A percentile compares a stretch with the other conserved stretches of the same genome.
Conservation (phyloP, 2,113 vertebrate genomes). For the Pollachius pollachius region DNA sequence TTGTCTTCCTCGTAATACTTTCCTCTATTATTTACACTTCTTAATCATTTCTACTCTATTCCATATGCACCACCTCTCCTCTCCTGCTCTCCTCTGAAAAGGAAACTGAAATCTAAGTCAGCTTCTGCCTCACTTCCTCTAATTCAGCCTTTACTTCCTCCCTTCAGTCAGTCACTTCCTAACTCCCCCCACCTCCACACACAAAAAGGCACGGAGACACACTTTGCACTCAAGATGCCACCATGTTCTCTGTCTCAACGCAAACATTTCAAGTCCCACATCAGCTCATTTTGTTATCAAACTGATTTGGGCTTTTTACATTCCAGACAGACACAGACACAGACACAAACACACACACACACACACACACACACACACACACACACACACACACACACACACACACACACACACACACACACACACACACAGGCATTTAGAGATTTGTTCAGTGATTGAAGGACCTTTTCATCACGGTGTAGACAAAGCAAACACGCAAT, state of each 20-base stretch:
- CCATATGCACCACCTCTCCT: neutral
- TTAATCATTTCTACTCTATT: too few relatives aligned
- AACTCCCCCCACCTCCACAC: slow-evolving; percentile 26
- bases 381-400: slow-evolving; percentile 22
- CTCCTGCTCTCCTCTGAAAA: slow-evolving; percentile 16
- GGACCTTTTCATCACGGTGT: slow-evolving; percentile 24
- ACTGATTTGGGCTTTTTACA: slow-evolving; percentile 26
- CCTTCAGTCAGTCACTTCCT: slow-evolving; percentile 61
- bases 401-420: neutral
- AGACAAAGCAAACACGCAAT: slow-evolving; percentile 56
- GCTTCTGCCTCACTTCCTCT: slow-evolving; percentile 59
- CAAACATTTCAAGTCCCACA: slow-evolving; percentile 38
- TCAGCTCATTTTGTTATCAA: slow-evolving; percentile 42
- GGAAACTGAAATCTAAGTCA: slow-evolving; percentile 55
- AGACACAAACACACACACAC: slow-evolving; percentile 5
- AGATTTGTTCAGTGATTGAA: slow-evolving; percentile 5
- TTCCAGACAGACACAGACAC: slow-evolving; percentile 18
- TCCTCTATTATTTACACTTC: too few relatives aligned
- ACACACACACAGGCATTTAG: neutral
- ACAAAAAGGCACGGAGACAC: slow-evolving; percentile 8
- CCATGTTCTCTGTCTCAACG: slow-evolving; percentile 19
- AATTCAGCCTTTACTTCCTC: slow-evolving; percentile 66
- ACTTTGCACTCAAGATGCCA: slow-evolving; percentile 6
- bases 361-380: slow-evolving; percentile 16
- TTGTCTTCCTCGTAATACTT: neutral